Evolutionary conservation across 2,113 vertebrate genomes (phyloP), one percentile per base, ranked within the genome.

Genomic region (Bambusicola thoracicus): DNA sequence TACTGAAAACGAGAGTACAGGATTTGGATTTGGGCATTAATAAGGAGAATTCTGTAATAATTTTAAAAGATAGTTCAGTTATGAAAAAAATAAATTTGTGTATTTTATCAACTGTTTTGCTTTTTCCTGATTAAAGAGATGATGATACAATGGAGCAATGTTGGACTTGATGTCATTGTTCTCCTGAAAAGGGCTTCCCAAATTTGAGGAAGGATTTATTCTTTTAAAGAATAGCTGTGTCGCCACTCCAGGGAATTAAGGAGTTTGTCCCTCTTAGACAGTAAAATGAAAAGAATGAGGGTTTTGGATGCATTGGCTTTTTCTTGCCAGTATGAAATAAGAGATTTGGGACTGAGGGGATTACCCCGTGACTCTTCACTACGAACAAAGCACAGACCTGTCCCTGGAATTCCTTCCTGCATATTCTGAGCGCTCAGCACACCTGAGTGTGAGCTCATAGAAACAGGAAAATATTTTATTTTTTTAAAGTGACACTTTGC

Each of bases 21-120:
- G 97, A 97, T 97, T 97, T 90, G 95, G 97, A 97, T 97, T 97
- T 90, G 65, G 72, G 97, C 96, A 97, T 97, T 98, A 97, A 97
- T 95, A 95, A 96, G 96, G 94, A 95, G 93, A 85, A 93, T 68
- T 92, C 34, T 41, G 79, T 72, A 94, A 92, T 92, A 89, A 89
- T 92, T 95, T 80, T 67, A 62, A 92, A 96, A 73, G 87, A 73
- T 90, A 32, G 76, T 95, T 92, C 75, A 17, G 55, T 62, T 68
- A 46, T 5, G 18, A 83, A 69, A 89, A 92, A 89, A 94, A 88
- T 62, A 82, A 84, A 81, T 92, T 17, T 38, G 53, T 74, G 9
- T 65, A 15, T 73, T 94, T 91, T 63, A 75, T 13, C 51, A 86
- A 77, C 9, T 1, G 10, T 14, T n/a, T 29, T 82, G 68, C 63